A percentile compares a stretch with the other conserved stretches of the same genome.
These are phyloP conservation scores for Cyprinodon tularosa DNA, from an alignment of 2,113 vertebrate species.

Conservation along the genomic window DNA sequence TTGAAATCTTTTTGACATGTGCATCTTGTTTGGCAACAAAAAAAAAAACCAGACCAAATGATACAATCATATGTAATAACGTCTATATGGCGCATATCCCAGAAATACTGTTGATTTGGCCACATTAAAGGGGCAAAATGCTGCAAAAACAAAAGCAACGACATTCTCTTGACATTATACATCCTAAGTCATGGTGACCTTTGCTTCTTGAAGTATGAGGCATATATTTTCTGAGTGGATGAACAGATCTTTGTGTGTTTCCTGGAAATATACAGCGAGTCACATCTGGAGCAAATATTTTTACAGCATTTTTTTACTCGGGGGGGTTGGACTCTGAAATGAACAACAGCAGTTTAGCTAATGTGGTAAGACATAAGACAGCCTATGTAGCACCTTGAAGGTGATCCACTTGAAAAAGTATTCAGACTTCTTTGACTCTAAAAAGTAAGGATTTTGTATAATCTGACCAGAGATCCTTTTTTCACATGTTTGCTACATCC, in stretches of 20 bases:
- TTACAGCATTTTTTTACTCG: constrained; percentile 16
- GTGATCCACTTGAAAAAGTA: constrained; percentile 30
- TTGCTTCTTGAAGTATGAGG: constrained; percentile 40
- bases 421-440: constrained; percentile 9
- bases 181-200: constrained; percentile 19
- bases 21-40: constrained; percentile 35
- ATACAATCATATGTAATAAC: constrained; percentile 33
- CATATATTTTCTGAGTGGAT: constrained; percentile 17
- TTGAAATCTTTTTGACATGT: constrained; percentile 16
- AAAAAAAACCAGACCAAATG: constrained; percentile 10
- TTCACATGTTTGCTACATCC: no score
- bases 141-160: neutral
- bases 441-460: no score
- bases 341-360: constrained; percentile 37
- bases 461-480: no score
- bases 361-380: constrained; percentile 21
- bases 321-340: constrained; percentile 33
- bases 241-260: constrained; percentile 48
- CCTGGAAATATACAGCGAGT: constrained; percentile 59
- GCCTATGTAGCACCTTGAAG: constrained; percentile 33
- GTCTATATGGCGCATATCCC: neutral
- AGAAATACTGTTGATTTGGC: neutral
- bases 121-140: constrained; percentile 16
- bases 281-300: constrained; percentile 71
- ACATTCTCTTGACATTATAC: neutral